phyloP scores from a whole-genome alignment of 2,797 vertebrate species.

The Melanotaenia trifasciata region DNA sequence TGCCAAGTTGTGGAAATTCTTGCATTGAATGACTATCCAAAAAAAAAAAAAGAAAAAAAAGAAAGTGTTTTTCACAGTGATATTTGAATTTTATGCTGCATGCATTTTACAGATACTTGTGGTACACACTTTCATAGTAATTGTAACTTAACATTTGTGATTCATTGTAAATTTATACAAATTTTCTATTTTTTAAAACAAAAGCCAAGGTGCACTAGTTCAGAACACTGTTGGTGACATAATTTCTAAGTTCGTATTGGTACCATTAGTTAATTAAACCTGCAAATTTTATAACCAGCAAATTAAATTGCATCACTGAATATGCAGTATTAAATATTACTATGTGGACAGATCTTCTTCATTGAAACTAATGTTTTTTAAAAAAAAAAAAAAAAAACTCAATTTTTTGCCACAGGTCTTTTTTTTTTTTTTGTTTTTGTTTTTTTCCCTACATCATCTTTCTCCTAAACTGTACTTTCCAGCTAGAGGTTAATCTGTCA shows the following conservation, averaged over 20 bases:
- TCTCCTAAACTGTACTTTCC: slow-evolving; percentile 28
- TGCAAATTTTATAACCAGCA: background rate
- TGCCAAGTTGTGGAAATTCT: background rate
- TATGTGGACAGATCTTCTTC: background rate
- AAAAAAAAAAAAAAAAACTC: too few species aligned
- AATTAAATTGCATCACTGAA: background rate
- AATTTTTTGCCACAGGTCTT: background rate
- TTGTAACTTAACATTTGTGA: background rate
- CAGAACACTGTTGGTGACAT: background rate
- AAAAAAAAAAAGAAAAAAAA: background rate
- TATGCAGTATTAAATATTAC: background rate
- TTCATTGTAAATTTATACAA: too few species aligned
- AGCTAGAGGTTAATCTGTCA: slow-evolving; percentile 5
- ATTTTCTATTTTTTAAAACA: background rate
- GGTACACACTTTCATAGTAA: too few species aligned
- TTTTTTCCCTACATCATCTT: background rate
- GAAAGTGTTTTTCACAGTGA: background rate
- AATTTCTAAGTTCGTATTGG: background rate
- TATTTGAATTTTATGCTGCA: background rate
- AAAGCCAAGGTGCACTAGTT: background rate
- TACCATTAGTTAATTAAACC: background rate
- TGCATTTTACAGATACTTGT: too few species aligned
- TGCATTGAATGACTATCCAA: background rate
- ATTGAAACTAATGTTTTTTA: background rate
- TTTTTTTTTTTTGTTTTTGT: background rate